Percentiles rank a stretch among this genome's conserved stretches.
Conservation (phyloP, 2,113 vertebrate species). For the Tylochromis polylepis region DNA sequence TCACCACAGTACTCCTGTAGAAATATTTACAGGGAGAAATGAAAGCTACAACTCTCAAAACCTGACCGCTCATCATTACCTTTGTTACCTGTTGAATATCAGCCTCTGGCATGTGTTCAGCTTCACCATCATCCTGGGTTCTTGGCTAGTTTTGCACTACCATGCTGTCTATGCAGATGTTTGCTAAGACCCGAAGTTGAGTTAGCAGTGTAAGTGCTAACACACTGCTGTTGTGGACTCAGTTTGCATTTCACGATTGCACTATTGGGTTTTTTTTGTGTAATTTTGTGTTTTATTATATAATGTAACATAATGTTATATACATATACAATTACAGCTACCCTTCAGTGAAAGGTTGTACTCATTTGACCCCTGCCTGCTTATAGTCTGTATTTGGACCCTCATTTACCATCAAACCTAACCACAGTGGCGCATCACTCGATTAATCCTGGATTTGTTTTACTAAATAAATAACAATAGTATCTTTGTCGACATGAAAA, state of each 20-base stretch:
- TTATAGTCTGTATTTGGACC: neutral
- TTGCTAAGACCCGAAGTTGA: neutral
- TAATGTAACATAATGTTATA: neutral
- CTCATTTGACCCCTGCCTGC: neutral
- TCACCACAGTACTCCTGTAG: neutral
- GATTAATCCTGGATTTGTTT: neutral
- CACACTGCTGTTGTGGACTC: neutral
- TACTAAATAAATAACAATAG: neutral
- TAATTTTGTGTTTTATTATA: neutral
- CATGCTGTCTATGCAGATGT: neutral
- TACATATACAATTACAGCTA: neutral
- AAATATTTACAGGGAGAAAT: neutral
- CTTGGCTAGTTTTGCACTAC: neutral
- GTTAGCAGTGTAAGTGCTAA: neutral
- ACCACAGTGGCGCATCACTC: neutral
- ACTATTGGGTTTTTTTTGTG: neutral
- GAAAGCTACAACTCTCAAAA: neutral
- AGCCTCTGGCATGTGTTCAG: neutral
- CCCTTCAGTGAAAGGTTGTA: neutral
- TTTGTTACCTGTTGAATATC: neutral
- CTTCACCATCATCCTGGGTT: neutral
- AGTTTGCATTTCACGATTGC: neutral
- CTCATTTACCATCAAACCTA: too few species aligned
- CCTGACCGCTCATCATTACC: neutral
- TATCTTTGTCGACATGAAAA: neutral